phyloP scores from a whole-genome alignment of 2,888 invertebrate genomes.

The Bimastos eiseni region DNA sequence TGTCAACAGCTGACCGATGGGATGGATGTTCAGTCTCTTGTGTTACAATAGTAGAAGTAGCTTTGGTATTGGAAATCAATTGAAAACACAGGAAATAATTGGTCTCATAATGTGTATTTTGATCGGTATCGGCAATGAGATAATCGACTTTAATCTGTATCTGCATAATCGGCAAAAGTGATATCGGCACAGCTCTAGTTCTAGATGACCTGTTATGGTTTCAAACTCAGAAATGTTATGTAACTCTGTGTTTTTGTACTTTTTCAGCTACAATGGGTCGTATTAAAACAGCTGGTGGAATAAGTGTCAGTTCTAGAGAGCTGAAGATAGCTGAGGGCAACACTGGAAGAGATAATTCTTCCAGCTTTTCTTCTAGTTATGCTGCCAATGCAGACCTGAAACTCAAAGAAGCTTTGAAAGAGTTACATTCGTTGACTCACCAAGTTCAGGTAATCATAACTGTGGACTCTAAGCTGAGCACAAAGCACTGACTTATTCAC shows the following conservation, averaged over 20 bases:
- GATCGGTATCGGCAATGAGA: no score
- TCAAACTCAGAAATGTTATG: neutral
- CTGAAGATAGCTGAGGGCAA: neutral
- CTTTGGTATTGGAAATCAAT: no score
- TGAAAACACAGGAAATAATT: no score
- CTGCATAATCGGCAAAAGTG: no score
- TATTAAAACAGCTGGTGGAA: neutral
- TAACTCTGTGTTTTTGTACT: neutral
- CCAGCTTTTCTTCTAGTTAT: neutral
- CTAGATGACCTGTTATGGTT: neutral
- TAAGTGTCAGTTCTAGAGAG: neutral
- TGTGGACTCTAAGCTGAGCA: no score
- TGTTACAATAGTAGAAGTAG: no score
- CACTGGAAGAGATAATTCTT: slow-evolving; percentile 9
- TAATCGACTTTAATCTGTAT: no score
- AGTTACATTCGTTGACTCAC: slow-evolving; percentile 75
- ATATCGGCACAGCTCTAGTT: no score
- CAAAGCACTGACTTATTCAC: no score
- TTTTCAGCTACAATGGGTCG: slow-evolving; percentile 9
- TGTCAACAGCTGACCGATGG: no score
- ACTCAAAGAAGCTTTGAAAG: slow-evolving; percentile 77
- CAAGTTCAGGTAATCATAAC: slow-evolving; percentile 70
- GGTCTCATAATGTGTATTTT: no score
- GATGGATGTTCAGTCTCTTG: no score
- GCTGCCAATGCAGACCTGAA: slow-evolving; percentile 45